A percentile compares a stretch with the other conserved stretches of the same genome.
These are phyloP conservation scores for Phylloscopus whistleri DNA, from an alignment of 2,113 vertebrate genomes.

Conservation along the genomic window DNA sequence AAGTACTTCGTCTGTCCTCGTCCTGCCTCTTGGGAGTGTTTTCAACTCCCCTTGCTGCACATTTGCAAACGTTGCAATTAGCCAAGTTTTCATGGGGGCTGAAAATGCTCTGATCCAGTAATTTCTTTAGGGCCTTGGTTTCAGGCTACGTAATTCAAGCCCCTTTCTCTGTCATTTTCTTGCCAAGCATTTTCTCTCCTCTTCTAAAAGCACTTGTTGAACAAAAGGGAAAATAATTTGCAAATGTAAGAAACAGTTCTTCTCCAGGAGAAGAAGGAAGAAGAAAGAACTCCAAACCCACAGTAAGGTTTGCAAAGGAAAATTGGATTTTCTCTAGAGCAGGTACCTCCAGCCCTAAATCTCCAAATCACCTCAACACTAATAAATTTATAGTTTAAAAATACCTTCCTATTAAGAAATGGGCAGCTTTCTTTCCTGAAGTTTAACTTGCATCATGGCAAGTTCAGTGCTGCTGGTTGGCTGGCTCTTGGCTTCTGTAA, in stretches of 20 bases:
- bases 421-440: neutral
- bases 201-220: neutral
- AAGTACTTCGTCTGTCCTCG: neutral
- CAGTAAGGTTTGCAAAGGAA: neutral
- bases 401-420: neutral
- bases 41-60: rapidly evolving
- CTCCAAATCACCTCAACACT: neutral
- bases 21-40: neutral
- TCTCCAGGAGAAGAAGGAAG: neutral
- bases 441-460: neutral
- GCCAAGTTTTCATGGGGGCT: neutral
- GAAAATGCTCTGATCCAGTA: neutral
- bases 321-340: neutral
- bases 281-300: neutral
- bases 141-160: neutral
- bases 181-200: neutral
- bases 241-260: neutral
- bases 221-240: neutral
- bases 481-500: neutral
- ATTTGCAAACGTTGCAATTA: neutral
- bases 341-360: neutral
- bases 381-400: neutral
- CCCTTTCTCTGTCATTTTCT: neutral
- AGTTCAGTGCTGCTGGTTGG: neutral
- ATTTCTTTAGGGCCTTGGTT: neutral